Percentiles rank a stretch among this genome's conserved stretches.
phyloP scores from a whole-genome alignment of 2,113 vertebrate species.

The Phocoena sinus region DNA sequence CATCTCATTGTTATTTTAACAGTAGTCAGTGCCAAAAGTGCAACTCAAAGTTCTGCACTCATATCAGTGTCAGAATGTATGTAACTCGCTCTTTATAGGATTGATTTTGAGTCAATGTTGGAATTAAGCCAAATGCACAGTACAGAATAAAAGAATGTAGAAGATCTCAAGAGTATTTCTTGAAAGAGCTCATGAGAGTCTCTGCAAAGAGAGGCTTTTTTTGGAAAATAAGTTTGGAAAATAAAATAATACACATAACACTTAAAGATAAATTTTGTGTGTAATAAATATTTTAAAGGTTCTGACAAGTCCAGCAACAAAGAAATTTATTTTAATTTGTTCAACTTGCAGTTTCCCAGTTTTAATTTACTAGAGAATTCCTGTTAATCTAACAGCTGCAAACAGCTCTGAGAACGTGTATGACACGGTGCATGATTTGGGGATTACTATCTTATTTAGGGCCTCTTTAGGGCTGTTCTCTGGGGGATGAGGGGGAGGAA shows the following conservation, averaged over 20 bases:
- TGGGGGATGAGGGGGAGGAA: neutral
- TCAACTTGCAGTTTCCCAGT: neutral
- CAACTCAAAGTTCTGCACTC: neutral
- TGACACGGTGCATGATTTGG: neutral
- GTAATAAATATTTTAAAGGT: neutral
- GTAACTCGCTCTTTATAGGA: neutral
- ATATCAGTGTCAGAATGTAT: conserved; percentile 9
- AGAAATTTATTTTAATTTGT: neutral
- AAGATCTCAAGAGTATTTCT: conserved; percentile 45
- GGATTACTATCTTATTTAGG: neutral
- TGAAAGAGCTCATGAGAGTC: conserved; percentile 19
- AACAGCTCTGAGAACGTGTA: neutral
- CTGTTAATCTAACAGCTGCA: neutral
- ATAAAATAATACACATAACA: neutral
- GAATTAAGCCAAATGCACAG: conserved; percentile 48
- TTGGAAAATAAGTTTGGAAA: conserved; percentile 7
- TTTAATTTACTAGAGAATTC: neutral
- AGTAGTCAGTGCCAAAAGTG: conserved; percentile 15
- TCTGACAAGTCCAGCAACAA: neutral
- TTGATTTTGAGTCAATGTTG: conserved; percentile 53
- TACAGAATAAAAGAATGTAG: conserved; percentile 38
- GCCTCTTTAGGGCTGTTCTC: too few species aligned
- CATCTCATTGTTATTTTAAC: conserved; percentile 45
- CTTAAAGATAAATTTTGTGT: neutral
- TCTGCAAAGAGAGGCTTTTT: conserved; percentile 2